Evolutionary conservation across 2,113 vertebrate species (phyloP).

Genomic region (Boleophthalmus pectinirostris): DNA sequence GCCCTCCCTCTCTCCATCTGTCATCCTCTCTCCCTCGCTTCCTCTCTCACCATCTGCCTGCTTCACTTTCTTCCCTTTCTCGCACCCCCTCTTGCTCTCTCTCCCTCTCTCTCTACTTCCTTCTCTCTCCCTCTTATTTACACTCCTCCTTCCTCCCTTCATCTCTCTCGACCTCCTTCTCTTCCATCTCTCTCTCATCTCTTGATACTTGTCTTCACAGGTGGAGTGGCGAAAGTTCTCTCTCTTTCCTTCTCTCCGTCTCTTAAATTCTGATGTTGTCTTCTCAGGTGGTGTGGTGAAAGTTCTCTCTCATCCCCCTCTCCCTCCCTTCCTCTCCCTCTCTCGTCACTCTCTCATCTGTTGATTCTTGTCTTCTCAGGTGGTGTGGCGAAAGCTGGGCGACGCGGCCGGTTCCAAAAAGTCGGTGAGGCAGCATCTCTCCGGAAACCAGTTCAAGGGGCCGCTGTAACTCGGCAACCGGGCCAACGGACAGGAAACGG

Average conservation of each 20-base stretch:
- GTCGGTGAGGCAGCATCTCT: slow-evolving; percentile 95
- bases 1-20: not conserved
- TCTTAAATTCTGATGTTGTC: too few relatives aligned
- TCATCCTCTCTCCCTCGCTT: slow-evolving; percentile 76
- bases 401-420: slow-evolving; percentile 94
- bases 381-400: slow-evolving; percentile 97
- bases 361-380: slow-evolving; percentile 75
- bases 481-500: not conserved
- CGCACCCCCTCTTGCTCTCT: too few relatives aligned
- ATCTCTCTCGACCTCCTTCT: too few relatives aligned
- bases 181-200: too few relatives aligned
- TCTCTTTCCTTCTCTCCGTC: too few relatives aligned
- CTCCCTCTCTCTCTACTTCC: too few relatives aligned
- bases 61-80: too few relatives aligned
- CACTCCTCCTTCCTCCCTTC: too few relatives aligned
- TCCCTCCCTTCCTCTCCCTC: not conserved
- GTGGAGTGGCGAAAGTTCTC: too few relatives aligned
- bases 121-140: too few relatives aligned
- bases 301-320: not conserved
- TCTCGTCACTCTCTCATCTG: slow-evolving; percentile 67
- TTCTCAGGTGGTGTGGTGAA: too few relatives aligned
- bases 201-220: too few relatives aligned
- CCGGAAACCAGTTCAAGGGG: slow-evolving; percentile 98
- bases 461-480: slow-evolving; percentile 83
- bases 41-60: slow-evolving; percentile 65